These are phyloP conservation scores for Hemiscyllium ocellatum DNA, from an alignment of 2,113 vertebrate species.

Conservation along the genomic window DNA sequence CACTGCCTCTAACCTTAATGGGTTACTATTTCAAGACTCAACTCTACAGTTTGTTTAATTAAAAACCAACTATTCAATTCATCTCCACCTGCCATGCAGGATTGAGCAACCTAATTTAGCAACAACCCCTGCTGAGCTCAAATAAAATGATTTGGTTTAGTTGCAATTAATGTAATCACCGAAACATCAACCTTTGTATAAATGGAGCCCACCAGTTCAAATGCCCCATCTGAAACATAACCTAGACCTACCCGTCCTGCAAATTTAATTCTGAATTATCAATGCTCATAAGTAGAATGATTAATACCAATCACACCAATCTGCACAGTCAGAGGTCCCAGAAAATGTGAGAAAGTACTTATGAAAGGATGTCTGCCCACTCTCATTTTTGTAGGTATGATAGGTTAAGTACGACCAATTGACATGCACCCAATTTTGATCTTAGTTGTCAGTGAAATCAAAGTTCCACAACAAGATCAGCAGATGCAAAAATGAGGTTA, in stretches of 20 bases:
- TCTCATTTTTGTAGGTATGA: not conserved
- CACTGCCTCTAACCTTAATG: not conserved
- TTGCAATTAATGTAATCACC: not conserved
- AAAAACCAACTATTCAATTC: not conserved
- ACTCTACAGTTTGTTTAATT: not conserved
- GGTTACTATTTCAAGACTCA: not conserved
- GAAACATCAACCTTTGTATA: not conserved
- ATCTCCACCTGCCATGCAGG: not conserved
- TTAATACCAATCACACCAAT: not conserved
- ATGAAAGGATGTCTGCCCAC: not conserved
- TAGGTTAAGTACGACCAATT: not conserved
- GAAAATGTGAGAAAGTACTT: not conserved
- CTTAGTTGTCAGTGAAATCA: not conserved
- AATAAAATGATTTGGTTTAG: not conserved
- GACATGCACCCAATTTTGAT: not conserved
- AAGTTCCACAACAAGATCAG: not conserved
- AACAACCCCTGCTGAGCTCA: not conserved
- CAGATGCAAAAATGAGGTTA: not conserved
- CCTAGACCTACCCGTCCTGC: not conserved
- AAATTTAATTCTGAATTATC: not conserved
- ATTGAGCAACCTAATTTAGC: not conserved
- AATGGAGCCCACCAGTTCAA: not conserved
- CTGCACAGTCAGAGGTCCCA: not conserved
- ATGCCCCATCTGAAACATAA: not conserved
- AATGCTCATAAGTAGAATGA: not conserved